Conservation (phyloP, 2,888 invertebrate genomes). For the Hypsopygia costalis region DNA sequence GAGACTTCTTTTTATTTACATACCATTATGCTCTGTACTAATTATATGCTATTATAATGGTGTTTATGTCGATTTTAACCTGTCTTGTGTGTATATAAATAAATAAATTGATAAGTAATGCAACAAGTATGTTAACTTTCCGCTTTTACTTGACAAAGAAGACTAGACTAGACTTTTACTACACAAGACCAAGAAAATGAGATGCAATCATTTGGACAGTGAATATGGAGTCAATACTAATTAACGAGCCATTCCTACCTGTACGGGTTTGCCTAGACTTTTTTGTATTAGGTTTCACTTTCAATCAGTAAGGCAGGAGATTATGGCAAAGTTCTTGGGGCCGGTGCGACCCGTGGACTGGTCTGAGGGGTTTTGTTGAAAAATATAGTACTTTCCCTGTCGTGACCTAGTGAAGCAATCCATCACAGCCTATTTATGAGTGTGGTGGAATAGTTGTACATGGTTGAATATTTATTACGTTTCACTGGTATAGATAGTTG, state of each 20-base stretch:
- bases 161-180: too few relatives aligned
- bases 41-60: too few relatives aligned
- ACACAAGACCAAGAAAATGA: background rate
- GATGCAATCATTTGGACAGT: background rate
- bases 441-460: too few relatives aligned
- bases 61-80: too few relatives aligned
- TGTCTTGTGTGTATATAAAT: too few relatives aligned
- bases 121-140: slow-evolving; percentile 3
- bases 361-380: background rate
- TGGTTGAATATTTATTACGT: too few relatives aligned
- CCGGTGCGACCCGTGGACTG: background rate
- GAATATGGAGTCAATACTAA: background rate
- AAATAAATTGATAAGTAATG: too few relatives aligned
- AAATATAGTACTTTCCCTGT: background rate
- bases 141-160: background rate
- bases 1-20: too few relatives aligned
- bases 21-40: too few relatives aligned
- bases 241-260: slow-evolving; percentile 1
- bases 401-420: background rate
- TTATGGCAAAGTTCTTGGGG: slow-evolving; percentile 8
- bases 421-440: too few relatives aligned
- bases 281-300: slow-evolving; percentile 35
- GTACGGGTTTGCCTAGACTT: slow-evolving; percentile 27
- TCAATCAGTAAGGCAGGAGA: slow-evolving; percentile 21
- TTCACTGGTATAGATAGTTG: too few relatives aligned